Percentiles rank a stretch among this genome's conserved stretches.
These are phyloP conservation scores for Antheraea pernyi DNA, from an alignment of 1,140 invertebrate species.

Conservation along the genomic window DNA sequence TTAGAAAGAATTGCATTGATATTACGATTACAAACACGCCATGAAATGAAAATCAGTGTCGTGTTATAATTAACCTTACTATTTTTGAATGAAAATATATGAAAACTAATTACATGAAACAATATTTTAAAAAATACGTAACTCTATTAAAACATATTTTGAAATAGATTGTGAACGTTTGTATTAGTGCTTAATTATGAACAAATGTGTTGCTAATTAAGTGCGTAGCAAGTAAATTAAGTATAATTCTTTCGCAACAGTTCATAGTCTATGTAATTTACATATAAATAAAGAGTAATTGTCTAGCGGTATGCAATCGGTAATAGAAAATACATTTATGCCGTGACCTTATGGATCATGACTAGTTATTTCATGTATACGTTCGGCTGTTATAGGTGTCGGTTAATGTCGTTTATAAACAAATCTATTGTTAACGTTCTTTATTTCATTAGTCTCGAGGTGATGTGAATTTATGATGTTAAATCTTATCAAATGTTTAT, in stretches of 20 bases:
- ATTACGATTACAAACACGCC: background rate
- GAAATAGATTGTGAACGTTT: background rate
- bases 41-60: too few relatives aligned
- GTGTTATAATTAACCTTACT: background rate
- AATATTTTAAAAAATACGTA: background rate
- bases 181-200: background rate
- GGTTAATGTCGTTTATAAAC: background rate
- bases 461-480: background rate
- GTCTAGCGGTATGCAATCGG: constrained; percentile 11
- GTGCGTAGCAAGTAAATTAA: constrained; percentile 4
- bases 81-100: background rate
- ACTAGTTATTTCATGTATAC: background rate
- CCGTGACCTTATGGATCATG: constrained; percentile 10
- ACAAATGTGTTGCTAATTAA: constrained; percentile 9
- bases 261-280: constrained; percentile 9
- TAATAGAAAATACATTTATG: constrained; percentile 18
- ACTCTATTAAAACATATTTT: background rate
- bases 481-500: background rate
- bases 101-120: background rate
- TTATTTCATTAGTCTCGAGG: background rate
- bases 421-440: constrained; percentile 1
- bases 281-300: constrained; percentile 19
- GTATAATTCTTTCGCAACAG: constrained; percentile 5
- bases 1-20: background rate
- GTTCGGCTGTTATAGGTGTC: background rate